Evolutionary conservation across 2,888 invertebrate genomes (phyloP).

Genomic region (Dioctria linearis): DNA sequence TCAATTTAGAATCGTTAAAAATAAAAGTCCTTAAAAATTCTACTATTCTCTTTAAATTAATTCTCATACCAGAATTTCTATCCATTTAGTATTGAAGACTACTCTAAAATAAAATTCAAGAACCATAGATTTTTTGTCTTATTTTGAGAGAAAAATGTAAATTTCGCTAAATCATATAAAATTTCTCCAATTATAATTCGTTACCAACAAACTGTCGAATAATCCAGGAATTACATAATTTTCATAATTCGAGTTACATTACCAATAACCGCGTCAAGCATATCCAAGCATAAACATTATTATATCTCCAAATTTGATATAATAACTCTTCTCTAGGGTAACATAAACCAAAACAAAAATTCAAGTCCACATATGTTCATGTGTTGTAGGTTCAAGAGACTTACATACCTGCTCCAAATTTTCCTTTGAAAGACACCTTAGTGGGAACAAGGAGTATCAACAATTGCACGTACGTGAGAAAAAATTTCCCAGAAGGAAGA

Average conservation of each 20-base stretch:
- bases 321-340: constrained; percentile 50
- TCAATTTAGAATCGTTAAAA: no score
- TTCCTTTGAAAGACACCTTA: constrained; percentile 44
- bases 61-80: no score
- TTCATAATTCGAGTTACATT: constrained; percentile 10
- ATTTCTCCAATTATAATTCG: no score
- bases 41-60: no score
- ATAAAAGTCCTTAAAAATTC: no score
- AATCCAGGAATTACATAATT: neutral
- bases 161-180: no score
- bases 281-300: constrained; percentile 30
- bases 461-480: constrained; percentile 50
- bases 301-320: constrained; percentile 46
- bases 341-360: constrained; percentile 33
- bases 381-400: no score
- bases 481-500: constrained; percentile 50
- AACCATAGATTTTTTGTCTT: no score
- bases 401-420: neutral
- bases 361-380: neutral
- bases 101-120: no score
- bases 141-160: no score
- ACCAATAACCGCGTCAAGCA: neutral
- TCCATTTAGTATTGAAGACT: no score
- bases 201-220: no score
- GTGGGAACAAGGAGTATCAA: constrained; percentile 42